Conservation (phyloP, 2,888 invertebrate species). For the Epirrhoe tristata region DNA sequence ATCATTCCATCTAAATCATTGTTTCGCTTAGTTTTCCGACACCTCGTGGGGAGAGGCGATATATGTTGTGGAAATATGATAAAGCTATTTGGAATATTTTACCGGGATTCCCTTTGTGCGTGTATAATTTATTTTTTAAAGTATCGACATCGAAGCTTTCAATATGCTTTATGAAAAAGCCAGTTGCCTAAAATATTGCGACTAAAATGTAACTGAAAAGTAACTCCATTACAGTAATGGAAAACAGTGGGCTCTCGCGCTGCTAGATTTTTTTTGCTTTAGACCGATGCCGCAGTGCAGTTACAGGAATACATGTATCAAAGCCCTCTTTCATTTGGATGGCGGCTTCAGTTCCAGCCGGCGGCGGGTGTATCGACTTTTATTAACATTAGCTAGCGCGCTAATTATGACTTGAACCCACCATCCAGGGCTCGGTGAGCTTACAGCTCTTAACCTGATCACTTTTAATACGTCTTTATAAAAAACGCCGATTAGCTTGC, state of each 20-base stretch:
- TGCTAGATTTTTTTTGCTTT: slow-evolving; percentile 66
- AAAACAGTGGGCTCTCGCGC: slow-evolving; percentile 75
- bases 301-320: slow-evolving; percentile 78
- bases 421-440: slow-evolving; percentile 19
- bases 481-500: not conserved
- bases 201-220: slow-evolving; percentile 71
- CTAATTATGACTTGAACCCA: slow-evolving; percentile 63
- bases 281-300: slow-evolving; percentile 77
- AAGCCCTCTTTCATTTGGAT: slow-evolving; percentile 77
- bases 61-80: slow-evolving; percentile 55
- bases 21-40: slow-evolving; percentile 59
- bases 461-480: slow-evolving; percentile 36
- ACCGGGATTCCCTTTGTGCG: slow-evolving; percentile 40
- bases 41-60: slow-evolving; percentile 47
- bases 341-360: slow-evolving; percentile 53
- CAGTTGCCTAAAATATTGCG: slow-evolving; percentile 57
- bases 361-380: slow-evolving; percentile 69
- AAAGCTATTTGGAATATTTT: slow-evolving; percentile 48
- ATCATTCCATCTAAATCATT: slow-evolving; percentile 62
- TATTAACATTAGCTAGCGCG: slow-evolving; percentile 65
- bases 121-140: slow-evolving; percentile 46
- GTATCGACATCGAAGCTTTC: slow-evolving; percentile 44
- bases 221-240: slow-evolving; percentile 80
- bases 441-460: slow-evolving; percentile 52
- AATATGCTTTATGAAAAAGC: slow-evolving; percentile 46